phyloP scores from a whole-genome alignment of 2,888 invertebrate species.

The Erannis defoliaria region DNA sequence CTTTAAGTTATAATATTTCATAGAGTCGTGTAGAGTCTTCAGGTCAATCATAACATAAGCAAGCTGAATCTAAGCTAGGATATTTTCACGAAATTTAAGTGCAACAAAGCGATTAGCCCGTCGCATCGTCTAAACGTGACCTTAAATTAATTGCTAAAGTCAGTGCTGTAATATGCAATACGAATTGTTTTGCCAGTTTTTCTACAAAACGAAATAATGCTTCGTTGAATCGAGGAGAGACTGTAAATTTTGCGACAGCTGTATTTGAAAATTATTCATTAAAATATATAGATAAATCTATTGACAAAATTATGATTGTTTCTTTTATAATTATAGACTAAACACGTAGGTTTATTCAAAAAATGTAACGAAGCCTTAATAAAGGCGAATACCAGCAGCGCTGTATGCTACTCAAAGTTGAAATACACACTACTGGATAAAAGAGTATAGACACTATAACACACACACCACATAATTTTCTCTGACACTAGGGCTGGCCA shows the following conservation, averaged over 20 bases:
- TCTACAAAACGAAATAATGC: conserved; percentile 64
- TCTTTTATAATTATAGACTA: conserved; percentile 48
- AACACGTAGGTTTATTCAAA: neutral
- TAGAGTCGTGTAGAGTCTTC: no score
- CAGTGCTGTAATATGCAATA: conserved; percentile 73
- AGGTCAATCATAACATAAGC: no score
- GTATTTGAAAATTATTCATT: conserved; percentile 85
- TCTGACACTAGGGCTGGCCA: no score
- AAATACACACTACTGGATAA: no score
- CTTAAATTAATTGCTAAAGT: conserved; percentile 39
- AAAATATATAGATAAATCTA: conserved; percentile 87
- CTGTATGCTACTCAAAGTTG: no score
- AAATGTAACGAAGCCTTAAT: neutral
- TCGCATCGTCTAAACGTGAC: neutral
- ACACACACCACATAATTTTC: no score
- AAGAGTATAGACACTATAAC: no score
- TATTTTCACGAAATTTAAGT: neutral
- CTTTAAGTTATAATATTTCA: no score
- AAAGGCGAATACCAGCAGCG: no score
- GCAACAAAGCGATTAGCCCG: neutral
- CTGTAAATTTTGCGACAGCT: conserved; percentile 78
- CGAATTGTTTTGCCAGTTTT: conserved; percentile 73
- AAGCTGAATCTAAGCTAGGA: no score
- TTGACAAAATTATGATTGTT: conserved; percentile 76
- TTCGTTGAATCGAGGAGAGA: conserved; percentile 70